phyloP scores from a whole-genome alignment of 1,140 invertebrate genomes.

The Drosophila subobscura region DNA sequence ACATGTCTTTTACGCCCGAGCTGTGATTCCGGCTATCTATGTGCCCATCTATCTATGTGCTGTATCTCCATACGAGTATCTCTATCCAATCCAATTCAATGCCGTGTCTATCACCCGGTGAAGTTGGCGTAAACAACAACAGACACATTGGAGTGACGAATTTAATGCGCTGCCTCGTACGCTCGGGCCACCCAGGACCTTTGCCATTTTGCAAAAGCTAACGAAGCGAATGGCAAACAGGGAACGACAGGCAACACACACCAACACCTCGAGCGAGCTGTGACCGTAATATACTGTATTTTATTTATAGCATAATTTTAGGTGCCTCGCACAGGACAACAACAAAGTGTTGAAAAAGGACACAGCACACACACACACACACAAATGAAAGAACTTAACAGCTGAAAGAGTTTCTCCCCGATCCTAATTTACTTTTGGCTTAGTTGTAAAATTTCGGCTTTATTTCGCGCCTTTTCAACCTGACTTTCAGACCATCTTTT shows the following conservation, averaged over 20 bases:
- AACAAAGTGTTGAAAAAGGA: slow-evolving; percentile 55
- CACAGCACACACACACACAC: no score
- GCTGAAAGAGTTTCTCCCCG: slow-evolving; percentile 10
- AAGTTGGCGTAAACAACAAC: slow-evolving; percentile 50
- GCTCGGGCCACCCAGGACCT: slow-evolving; percentile 31
- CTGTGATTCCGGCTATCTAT: slow-evolving; percentile 30
- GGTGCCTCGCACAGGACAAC: slow-evolving; percentile 39
- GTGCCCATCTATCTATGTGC: neutral
- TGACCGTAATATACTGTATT: slow-evolving; percentile 56
- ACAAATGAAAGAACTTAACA: slow-evolving; percentile 38
- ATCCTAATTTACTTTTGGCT: slow-evolving; percentile 20
- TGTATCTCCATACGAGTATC: slow-evolving; percentile 2
- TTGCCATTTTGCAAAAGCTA: slow-evolving; percentile 59
- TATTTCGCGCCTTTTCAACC: slow-evolving; percentile 61
- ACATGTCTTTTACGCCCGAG: slow-evolving; percentile 70
- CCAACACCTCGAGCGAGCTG: neutral
- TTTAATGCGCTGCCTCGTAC: slow-evolving; percentile 65
- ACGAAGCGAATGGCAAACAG: slow-evolving; percentile 63
- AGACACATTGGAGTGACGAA: slow-evolving; percentile 61
- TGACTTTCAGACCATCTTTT: slow-evolving; percentile 61
- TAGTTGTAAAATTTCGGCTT: slow-evolving; percentile 41
- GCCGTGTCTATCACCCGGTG: neutral
- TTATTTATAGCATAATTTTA: slow-evolving; percentile 80
- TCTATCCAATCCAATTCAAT: neutral
- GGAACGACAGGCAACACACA: slow-evolving; percentile 39